Percentiles rank a stretch among this genome's conserved stretches.
Conservation (phyloP, 2,113 vertebrate species). For the Percopsis transmontana region DNA sequence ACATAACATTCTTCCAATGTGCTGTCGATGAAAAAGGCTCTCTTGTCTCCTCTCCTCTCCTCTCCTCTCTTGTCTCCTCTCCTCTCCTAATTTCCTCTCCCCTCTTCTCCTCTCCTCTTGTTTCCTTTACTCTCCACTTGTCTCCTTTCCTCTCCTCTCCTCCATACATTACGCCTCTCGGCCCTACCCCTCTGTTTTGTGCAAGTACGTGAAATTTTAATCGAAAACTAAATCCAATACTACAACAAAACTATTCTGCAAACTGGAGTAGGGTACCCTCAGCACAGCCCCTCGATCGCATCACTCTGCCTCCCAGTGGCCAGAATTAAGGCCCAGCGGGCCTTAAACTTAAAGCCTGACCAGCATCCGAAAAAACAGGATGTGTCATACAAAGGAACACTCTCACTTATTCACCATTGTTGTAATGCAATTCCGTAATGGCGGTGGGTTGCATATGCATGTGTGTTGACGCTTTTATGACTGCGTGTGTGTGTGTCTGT, state of each 20-base stretch:
- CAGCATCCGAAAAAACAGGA: conserved; percentile 39
- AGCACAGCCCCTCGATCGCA: no score
- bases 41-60: conserved; percentile 18
- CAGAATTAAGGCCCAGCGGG: no score
- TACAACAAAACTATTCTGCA: no score
- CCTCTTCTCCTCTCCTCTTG: not conserved
- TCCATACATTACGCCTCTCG: no score
- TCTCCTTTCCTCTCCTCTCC: not conserved
- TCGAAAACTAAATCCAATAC: no score
- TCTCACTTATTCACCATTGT: conserved; percentile 44
- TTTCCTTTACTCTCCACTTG: not conserved
- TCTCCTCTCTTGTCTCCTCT: not conserved
- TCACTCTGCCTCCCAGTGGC: no score
- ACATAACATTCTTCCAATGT: conserved; percentile 68
- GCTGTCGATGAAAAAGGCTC: conserved; percentile 43
- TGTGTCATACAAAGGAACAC: conserved; percentile 18
- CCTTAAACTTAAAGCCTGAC: conserved; percentile 34
- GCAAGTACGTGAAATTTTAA: no score
- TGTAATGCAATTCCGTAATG: conserved; percentile 50
- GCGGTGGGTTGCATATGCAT: conserved; percentile 34
- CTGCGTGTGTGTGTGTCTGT: conserved; percentile 13
- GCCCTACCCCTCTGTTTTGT: no score
- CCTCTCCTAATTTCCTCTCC: not conserved
- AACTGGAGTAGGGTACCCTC: no score
- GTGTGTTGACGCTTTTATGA: conserved; percentile 1